Evolutionary conservation across 92 coral and sea anemone genomes (phyloP), one percentile per base, ranked within the genome.

Genomic region (Metridium senile): DNA sequence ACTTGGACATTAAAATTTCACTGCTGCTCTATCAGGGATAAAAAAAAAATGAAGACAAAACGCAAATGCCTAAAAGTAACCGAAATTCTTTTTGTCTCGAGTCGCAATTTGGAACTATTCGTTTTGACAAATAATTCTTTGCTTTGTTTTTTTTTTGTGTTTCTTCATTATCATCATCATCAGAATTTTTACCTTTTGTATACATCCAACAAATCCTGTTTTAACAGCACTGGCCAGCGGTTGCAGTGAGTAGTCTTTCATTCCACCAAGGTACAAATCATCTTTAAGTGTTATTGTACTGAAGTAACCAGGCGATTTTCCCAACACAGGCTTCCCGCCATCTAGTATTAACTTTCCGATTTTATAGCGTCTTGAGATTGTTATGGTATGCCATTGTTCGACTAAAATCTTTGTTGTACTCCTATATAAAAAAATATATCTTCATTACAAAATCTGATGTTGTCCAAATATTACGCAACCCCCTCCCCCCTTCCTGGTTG

Each of bases 271-370:
- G 13, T 25, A 69, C 68, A 79, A 58, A 19, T 79, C 76, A 23
- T 58, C 39, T 28, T 79, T 56, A 2, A 79, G 53, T 23, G 76
- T 69, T 21, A 79, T 47, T 16, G 29, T 25, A 49, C 46, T 62
- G 21, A 69, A 72, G 19, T 57, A 66, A n/a, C 85, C 89, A 11
- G 82, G 89, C 31, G 89, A 85, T 26, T 58, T 53, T 17, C 85
- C 89, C 10, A 80, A 49, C 33, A 77, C 82, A 67, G 89, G 81
- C 20, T n/a, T 16, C 61, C 71, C 89, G 52, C 63, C 72, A 74
- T 85, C 76, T 26, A 85, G 34, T 2, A 67, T 33, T 33, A 85
- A 32, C 28, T 74, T 62, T 23, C 85, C 89, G 0, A 47, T 54
- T 35, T 70, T 85, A 26, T 69, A 85, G 31, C 23, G 66, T 59